These are phyloP conservation scores for Bombylius major DNA, from an alignment of 2,888 invertebrate genomes.

Conservation along the genomic window DNA sequence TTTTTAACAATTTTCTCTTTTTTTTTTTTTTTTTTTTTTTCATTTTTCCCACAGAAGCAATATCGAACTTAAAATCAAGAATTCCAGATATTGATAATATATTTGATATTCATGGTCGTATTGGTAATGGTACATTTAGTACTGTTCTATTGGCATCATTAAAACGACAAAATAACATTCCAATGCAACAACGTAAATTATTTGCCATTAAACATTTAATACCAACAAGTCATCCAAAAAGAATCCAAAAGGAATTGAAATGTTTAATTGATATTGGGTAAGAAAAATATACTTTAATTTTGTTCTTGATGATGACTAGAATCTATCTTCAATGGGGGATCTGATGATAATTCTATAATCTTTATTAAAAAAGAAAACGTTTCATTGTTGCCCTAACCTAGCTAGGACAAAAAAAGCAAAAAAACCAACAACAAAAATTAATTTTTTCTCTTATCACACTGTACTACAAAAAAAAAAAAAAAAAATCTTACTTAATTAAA, in stretches of 20 bases:
- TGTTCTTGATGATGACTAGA: background rate
- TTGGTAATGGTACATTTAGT: constrained; percentile 79
- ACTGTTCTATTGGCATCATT: constrained; percentile 69
- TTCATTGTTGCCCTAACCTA: too few species aligned
- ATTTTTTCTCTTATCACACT: too few species aligned
- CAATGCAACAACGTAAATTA: constrained; percentile 40
- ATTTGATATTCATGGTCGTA: constrained; percentile 55
- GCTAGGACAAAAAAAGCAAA: too few species aligned
- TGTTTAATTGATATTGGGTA: constrained; percentile 70
- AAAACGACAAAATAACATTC: constrained; percentile 33
- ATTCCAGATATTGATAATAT: constrained; percentile 50
- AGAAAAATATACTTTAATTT: constrained; percentile 14
- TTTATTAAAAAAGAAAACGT: background rate
- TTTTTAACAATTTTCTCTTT: background rate
- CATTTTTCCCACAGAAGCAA: constrained; percentile 22
- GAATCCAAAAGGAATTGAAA: constrained; percentile 67
- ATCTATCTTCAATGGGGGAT: background rate
- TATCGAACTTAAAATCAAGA: constrained; percentile 28
- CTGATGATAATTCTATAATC: background rate
- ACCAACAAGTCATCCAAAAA: constrained; percentile 71
- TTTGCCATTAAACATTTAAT: constrained; percentile 80
- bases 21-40: background rate
- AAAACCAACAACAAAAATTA: too few species aligned
- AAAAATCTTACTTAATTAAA: too few species aligned
- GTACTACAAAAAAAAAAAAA: too few species aligned